phyloP scores from a whole-genome alignment of 1,140 invertebrate genomes.

The Aradophagus sp. region DNA sequence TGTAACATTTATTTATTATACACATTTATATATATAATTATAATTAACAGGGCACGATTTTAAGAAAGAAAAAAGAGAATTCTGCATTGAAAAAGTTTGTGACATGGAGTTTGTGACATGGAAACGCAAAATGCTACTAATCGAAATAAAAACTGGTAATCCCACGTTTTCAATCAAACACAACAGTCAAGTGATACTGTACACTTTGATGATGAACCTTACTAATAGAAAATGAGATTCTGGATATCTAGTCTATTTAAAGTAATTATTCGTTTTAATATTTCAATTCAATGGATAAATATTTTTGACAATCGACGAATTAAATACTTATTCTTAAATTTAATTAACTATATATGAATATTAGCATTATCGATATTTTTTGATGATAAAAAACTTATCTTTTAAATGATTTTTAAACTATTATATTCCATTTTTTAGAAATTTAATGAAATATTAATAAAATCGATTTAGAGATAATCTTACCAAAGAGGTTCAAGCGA shows the following conservation, averaged over 20 bases:
- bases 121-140: conserved; percentile 80
- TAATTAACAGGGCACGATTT: conserved; percentile 90
- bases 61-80: conserved; percentile 95
- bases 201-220: conserved; percentile 90
- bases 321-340: no score
- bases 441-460: no score
- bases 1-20: conserved; percentile 85
- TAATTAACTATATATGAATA: no score
- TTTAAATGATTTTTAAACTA: no score
- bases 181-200: conserved; percentile 90
- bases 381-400: no score
- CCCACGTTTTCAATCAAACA: conserved; percentile 89
- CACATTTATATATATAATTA: conserved; percentile 95
- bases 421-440: no score
- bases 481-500: conserved; percentile 82
- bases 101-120: no score
- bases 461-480: conserved; percentile 82
- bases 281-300: no score
- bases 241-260: conserved; percentile 91
- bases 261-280: no score
- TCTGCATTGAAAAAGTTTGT: conserved; percentile 83
- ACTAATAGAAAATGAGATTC: conserved; percentile 77
- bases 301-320: no score
- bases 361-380: no score
- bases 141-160: conserved; percentile 96